These are phyloP conservation scores for Ormyrus labotus DNA, from an alignment of 2,888 invertebrate species.

Conservation along the genomic window DNA sequence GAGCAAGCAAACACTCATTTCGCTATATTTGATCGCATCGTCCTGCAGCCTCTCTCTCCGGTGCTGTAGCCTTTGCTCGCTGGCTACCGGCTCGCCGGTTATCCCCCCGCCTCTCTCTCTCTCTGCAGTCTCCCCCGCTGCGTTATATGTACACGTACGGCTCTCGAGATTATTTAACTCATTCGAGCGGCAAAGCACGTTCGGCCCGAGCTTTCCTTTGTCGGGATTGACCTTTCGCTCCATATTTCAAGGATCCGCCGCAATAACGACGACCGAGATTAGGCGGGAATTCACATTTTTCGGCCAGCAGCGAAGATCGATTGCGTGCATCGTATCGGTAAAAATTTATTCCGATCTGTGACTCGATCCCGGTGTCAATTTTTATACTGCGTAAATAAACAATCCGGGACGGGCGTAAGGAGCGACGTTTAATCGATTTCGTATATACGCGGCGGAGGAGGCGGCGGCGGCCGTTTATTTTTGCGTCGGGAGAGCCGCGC, in stretches of 20 bases:
- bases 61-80: too few species aligned
- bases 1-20: slow-evolving; percentile 58
- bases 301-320: too few species aligned
- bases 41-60: not conserved
- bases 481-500: not conserved
- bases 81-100: too few species aligned
- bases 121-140: slow-evolving; percentile 2
- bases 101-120: not conserved
- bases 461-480: not conserved
- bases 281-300: too few species aligned
- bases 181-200: slow-evolving; percentile 29
- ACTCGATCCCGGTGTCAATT: too few species aligned
- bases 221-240: too few species aligned
- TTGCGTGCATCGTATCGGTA: too few species aligned
- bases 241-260: too few species aligned
- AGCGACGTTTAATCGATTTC: slow-evolving; percentile 36
- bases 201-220: not conserved
- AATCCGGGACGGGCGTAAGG: not conserved
- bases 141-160: not conserved
- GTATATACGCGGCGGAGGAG: not conserved
- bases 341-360: too few species aligned
- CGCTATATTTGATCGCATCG: slow-evolving; percentile 59
- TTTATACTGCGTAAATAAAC: too few species aligned
- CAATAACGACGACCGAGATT: too few species aligned
- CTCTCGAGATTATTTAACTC: slow-evolving; percentile 47